Conservation (phyloP, 1,140 invertebrate genomes). For the Drosophila asahinai region DNA sequence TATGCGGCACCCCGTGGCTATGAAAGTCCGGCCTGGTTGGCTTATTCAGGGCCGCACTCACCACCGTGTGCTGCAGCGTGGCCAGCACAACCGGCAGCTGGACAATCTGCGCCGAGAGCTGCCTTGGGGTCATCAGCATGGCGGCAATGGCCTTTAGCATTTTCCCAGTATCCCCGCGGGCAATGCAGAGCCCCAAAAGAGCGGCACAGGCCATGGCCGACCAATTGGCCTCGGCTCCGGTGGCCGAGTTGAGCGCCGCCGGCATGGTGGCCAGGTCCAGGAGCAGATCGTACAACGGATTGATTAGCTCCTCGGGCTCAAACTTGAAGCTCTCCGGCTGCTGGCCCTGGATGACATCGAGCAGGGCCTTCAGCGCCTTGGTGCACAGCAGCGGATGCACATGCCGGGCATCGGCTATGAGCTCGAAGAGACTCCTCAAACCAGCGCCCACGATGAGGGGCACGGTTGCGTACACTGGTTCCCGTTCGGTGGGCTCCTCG, state of each 20-base stretch:
- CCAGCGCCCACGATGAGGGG: slow-evolving; percentile 95
- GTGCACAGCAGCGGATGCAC: slow-evolving; percentile 94
- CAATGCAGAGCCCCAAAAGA: slow-evolving; percentile 95
- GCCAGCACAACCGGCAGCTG: slow-evolving; percentile 95
- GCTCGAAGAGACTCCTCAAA: slow-evolving; percentile 94
- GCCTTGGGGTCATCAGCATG: slow-evolving; percentile 93
- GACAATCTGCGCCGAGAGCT: slow-evolving; percentile 92
- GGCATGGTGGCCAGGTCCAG: slow-evolving; percentile 91
- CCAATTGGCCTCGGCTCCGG: slow-evolving; percentile 88
- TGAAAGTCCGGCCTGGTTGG: slow-evolving; percentile 94
- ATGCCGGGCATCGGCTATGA: slow-evolving; percentile 94
- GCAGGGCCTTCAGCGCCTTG: slow-evolving; percentile 93
- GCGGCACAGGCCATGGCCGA: slow-evolving; percentile 96
- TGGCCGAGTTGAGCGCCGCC: slow-evolving; percentile 85
- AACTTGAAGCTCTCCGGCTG: slow-evolving; percentile 86
- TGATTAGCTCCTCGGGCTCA: slow-evolving; percentile 91
- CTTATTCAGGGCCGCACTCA: slow-evolving; percentile 94
- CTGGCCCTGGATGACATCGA: slow-evolving; percentile 94
- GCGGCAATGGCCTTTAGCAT: slow-evolving; percentile 94
- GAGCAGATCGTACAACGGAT: slow-evolving; percentile 92
- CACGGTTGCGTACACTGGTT: slow-evolving; percentile 70
- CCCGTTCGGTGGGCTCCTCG: slow-evolving; percentile 76
- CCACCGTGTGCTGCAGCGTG: slow-evolving; percentile 94
- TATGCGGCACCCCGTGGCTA: slow-evolving; percentile 93
- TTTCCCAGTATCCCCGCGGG: slow-evolving; percentile 96